Percentiles rank a stretch among this genome's conserved stretches.
These are phyloP conservation scores for Cyanoderma ruficeps DNA, from an alignment of 2,113 vertebrate genomes.

Conservation along the genomic window DNA sequence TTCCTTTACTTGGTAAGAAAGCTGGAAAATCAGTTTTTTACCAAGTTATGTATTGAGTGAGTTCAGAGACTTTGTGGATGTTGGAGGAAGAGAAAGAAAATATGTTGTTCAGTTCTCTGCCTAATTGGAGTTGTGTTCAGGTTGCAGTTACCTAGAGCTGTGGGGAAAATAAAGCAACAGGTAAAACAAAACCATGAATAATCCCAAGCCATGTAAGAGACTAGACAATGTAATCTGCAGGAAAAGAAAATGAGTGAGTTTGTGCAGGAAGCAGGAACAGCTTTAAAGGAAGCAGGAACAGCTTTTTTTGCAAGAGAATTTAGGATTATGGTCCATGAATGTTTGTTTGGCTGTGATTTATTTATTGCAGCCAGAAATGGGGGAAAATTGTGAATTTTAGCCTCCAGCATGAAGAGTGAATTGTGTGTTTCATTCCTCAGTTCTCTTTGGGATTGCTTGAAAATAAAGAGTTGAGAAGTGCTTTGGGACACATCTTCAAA, in stretches of 20 bases:
- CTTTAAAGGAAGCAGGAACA: background rate
- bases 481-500: background rate
- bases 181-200: background rate
- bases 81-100: background rate
- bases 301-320: background rate
- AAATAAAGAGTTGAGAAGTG: background rate
- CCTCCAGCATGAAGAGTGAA: background rate
- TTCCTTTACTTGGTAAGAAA: background rate
- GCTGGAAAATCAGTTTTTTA: constrained; percentile 24
- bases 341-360: background rate
- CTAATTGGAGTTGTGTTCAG: background rate
- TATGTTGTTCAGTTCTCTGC: background rate
- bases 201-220: background rate
- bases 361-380: background rate
- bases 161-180: background rate
- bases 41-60: background rate
- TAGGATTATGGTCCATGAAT: background rate
- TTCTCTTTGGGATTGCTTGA: background rate
- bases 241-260: background rate
- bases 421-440: background rate
- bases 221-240: background rate
- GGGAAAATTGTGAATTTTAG: background rate
- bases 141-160: background rate
- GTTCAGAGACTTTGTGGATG: background rate
- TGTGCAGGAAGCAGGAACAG: background rate